Evolutionary conservation across 1,140 invertebrate species (phyloP), one percentile per base, ranked within the genome.

Genomic region (Leptoteleia sp.): DNA sequence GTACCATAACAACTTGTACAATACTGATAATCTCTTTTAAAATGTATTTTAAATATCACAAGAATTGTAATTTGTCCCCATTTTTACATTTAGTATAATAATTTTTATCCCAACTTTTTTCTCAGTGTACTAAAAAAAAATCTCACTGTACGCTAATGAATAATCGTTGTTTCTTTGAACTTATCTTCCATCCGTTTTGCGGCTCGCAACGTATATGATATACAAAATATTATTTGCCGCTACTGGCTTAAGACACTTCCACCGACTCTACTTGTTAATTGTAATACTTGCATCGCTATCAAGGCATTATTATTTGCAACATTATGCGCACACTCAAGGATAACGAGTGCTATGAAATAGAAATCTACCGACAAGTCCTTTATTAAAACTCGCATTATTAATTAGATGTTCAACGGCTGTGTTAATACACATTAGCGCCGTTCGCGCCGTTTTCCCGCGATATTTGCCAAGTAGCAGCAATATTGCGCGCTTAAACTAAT

Each of bases 251-350:
- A 47, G 42, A 43, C 43, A 59, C 37, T 70, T 50, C 17, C 27
- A 61, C n/a, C n/a, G n/a, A n/a, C n/a, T n/a, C n/a, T n/a, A n/a
- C n/a, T n/a, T n/a, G 37, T 47, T 62, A 72, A 76, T 67, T 67
- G 52, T 65, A 67, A 67, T 67, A 67, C 40, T 76, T 40, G 31
- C 45, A 61, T 54, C 25, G 43, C 22, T 67, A 61, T 65, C 54
- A 25, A 64, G 50, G n/a, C n/a, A n/a, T n/a, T 77, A 77, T 57
- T 71, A 77, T 71, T 77, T 65, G 35, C 52, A 65, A 52, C 37
- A 31, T 64, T 71, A 77, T 77, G 59, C 27, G 61, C 71, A 38
- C 43, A 65, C 52, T 77, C 75, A 77, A 77, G 75, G 75, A 77
- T 65, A 77, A 77, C 65, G 19, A 52, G 65, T 71, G 27, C 16